phyloP scores from a whole-genome alignment of 2,113 vertebrate genomes.

The Psilopogon haemacephalus region DNA sequence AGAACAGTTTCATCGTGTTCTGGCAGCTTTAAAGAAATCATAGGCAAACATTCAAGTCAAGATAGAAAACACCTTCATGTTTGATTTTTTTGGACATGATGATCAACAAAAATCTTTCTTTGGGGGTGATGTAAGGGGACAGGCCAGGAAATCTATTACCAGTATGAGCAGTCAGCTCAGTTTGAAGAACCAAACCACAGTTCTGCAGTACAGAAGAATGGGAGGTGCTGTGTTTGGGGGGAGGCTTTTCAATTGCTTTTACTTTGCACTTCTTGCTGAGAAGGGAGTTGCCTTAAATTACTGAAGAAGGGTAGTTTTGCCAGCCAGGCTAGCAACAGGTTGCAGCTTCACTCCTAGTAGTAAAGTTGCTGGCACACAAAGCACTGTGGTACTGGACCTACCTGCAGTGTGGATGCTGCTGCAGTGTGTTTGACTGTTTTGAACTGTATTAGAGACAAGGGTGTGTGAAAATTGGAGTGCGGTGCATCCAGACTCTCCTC shows the following conservation, averaged over 20 bases:
- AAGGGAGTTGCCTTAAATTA: not conserved
- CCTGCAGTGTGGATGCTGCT: not conserved
- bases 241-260: not conserved
- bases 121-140: not conserved
- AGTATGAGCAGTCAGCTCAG: not conserved
- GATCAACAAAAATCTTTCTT: not conserved
- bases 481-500: not conserved
- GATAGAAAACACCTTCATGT: not conserved
- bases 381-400: not conserved
- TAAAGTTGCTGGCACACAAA: rapidly evolving
- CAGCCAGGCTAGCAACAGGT: not conserved
- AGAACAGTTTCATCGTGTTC: not conserved
- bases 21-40: not conserved
- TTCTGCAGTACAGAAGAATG: not conserved
- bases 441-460: not conserved
- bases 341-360: not conserved
- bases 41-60: not conserved
- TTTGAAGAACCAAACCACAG: not conserved
- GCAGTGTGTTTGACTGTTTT: not conserved
- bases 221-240: not conserved
- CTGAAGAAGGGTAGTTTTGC: not conserved
- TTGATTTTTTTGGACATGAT: not conserved
- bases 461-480: not conserved
- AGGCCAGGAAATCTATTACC: not conserved
- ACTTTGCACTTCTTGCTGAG: not conserved